Conservation (phyloP, 53 echinoderm and acorn worm genomes). For the Stichopus horrens region DNA sequence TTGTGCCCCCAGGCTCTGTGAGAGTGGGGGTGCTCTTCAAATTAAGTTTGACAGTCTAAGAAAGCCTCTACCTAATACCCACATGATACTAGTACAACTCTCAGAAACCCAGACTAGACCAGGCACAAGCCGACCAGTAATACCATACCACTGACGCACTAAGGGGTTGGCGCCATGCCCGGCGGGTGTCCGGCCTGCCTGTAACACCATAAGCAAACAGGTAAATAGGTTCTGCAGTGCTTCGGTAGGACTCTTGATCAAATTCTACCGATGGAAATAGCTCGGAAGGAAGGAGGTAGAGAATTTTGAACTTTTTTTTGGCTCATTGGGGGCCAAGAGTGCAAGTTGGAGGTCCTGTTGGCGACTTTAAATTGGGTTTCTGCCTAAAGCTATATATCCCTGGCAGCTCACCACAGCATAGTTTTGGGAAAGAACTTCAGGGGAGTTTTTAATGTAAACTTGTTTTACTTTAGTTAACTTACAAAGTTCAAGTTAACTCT, state of each 20-base stretch:
- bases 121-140: slow-evolving; percentile 60
- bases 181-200: slow-evolving; percentile 60
- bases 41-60: slow-evolving; percentile 40
- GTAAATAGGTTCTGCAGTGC: slow-evolving; percentile 69
- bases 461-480: slow-evolving; percentile 6
- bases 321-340: slow-evolving; percentile 17
- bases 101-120: slow-evolving; percentile 26
- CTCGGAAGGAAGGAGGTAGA: slow-evolving; percentile 4
- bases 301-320: slow-evolving; percentile 40
- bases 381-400: slow-evolving; percentile 4
- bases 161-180: slow-evolving; percentile 94
- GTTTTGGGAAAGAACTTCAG: slow-evolving; percentile 26
- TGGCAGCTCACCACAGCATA: slow-evolving; percentile 30
- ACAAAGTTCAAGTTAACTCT: slow-evolving; percentile 37
- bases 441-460: slow-evolving; percentile 13
- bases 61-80: slow-evolving; percentile 46
- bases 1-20: slow-evolving; percentile 39
- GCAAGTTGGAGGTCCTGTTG: slow-evolving; percentile 42
- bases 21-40: slow-evolving; percentile 37
- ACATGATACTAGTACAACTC: slow-evolving; percentile 38
- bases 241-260: slow-evolving; percentile 23
- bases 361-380: slow-evolving; percentile 13
- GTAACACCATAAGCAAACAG: slow-evolving; percentile 92
- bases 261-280: slow-evolving; percentile 35
- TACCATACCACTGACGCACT: slow-evolving; percentile 80